phyloP scores from a whole-genome alignment of 2,888 invertebrate species.

The Seira musarum region DNA sequence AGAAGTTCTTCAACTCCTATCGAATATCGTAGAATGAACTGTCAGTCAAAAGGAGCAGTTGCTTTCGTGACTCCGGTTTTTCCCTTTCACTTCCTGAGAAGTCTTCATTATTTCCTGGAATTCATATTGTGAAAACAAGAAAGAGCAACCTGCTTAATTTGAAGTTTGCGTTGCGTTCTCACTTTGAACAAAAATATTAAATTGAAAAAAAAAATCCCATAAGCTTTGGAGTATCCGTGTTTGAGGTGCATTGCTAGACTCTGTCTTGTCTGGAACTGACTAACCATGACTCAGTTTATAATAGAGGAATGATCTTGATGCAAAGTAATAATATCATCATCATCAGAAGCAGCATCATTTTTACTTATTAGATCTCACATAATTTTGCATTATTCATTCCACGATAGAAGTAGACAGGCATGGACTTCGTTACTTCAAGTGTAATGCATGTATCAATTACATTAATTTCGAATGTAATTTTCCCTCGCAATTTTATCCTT shows the following conservation, averaged over 20 bases:
- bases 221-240: not conserved
- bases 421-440: too few relatives aligned
- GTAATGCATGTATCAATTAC: not conserved
- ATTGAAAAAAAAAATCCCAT: too few relatives aligned
- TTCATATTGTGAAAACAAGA: slow-evolving; percentile 34
- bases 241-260: not conserved
- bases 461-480: slow-evolving; percentile 13
- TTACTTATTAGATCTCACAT: too few relatives aligned
- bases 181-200: not conserved
- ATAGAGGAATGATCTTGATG: too few relatives aligned
- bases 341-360: not conserved
- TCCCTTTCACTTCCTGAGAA: slow-evolving; percentile 62
- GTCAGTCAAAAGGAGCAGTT: slow-evolving; percentile 57
- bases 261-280: not conserved
- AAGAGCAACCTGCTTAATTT: slow-evolving; percentile 60
- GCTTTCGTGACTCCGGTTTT: slow-evolving; percentile 56
- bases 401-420: too few relatives aligned
- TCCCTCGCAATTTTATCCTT: slow-evolving; percentile 60
- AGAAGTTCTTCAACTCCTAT: not conserved
- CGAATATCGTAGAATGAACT: slow-evolving; percentile 31
- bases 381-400: too few relatives aligned
- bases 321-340: too few relatives aligned
- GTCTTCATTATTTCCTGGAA: slow-evolving; percentile 63
- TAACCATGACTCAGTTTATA: too few relatives aligned
- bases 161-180: slow-evolving; percentile 54